Conservation (phyloP, 2,113 vertebrate species). For the Arvicanthis niloticus region DNA sequence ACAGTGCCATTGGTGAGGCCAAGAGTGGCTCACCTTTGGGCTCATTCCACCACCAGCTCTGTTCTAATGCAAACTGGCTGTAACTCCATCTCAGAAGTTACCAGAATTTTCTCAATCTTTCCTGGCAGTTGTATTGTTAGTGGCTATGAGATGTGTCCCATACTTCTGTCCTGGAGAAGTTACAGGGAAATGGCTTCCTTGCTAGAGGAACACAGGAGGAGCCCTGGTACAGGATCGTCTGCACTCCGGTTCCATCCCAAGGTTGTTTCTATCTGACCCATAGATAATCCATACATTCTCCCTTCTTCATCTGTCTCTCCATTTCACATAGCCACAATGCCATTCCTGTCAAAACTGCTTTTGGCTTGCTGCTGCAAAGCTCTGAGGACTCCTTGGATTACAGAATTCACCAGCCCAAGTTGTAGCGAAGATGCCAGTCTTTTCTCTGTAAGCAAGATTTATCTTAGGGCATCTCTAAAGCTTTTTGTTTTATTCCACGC, state of each 20-base stretch:
- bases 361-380: conserved; percentile 33
- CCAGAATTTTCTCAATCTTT: fast-evolving
- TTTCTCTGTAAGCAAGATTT: conserved; percentile 61
- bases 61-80: background rate
- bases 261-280: background rate
- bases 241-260: background rate
- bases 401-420: background rate
- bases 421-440: conserved; percentile 53
- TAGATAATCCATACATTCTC: background rate
- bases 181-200: background rate
- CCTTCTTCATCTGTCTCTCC: background rate
- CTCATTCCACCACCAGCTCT: background rate
- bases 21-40: fast-evolving
- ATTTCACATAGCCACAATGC: background rate
- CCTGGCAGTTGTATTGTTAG: background rate
- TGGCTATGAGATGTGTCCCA: background rate
- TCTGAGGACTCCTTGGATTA: conserved; percentile 23
- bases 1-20: background rate
- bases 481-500: conserved; percentile 72
- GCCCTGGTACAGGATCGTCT: conserved; percentile 1
- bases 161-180: background rate
- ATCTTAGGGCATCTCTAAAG: conserved; percentile 62
- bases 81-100: background rate
- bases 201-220: background rate
- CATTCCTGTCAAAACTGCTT: conserved; percentile 65